Conservation (phyloP, 2,797 vertebrate genomes). For the Coilia nasus region DNA sequence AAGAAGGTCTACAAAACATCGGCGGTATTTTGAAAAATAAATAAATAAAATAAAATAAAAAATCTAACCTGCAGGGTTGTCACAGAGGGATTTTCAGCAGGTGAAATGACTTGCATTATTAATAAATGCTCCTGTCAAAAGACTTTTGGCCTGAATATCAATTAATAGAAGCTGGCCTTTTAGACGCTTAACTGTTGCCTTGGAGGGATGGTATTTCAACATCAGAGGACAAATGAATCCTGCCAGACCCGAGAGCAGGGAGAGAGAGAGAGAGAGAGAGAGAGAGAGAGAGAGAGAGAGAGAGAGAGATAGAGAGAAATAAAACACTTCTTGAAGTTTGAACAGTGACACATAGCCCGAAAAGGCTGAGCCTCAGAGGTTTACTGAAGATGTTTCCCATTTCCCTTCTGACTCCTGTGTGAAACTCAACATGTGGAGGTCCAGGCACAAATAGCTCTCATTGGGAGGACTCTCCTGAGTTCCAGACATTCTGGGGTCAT, state of each 20-base stretch:
- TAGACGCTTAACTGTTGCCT: background rate
- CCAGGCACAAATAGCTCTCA: too few relatives aligned
- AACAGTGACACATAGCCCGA: too few relatives aligned
- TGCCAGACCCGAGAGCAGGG: background rate
- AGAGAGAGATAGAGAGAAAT: background rate
- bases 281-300: too few relatives aligned
- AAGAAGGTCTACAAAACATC: too few relatives aligned
- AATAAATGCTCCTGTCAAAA: slow-evolving; percentile 16
- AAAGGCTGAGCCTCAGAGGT: too few relatives aligned
- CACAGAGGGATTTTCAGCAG: background rate
- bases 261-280: too few relatives aligned
- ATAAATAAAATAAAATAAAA: background rate
- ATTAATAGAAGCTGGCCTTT: background rate
- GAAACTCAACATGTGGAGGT: too few relatives aligned
- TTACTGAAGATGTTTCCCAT: too few relatives aligned
- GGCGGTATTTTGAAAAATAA: background rate
- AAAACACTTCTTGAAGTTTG: too few relatives aligned
- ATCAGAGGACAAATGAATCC: background rate
- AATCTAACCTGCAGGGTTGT: background rate
- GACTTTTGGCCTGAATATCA: slow-evolving; percentile 13
- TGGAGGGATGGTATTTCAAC: slow-evolving; percentile 21
- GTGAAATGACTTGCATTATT: slow-evolving; percentile 14
- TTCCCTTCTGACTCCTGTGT: too few relatives aligned
- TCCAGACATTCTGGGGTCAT: too few relatives aligned
- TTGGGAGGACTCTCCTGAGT: too few relatives aligned